Evolutionary conservation across 2,113 vertebrate genomes (phyloP), one percentile per base, ranked within the genome.

Genomic region (Microtus richardsoni): DNA sequence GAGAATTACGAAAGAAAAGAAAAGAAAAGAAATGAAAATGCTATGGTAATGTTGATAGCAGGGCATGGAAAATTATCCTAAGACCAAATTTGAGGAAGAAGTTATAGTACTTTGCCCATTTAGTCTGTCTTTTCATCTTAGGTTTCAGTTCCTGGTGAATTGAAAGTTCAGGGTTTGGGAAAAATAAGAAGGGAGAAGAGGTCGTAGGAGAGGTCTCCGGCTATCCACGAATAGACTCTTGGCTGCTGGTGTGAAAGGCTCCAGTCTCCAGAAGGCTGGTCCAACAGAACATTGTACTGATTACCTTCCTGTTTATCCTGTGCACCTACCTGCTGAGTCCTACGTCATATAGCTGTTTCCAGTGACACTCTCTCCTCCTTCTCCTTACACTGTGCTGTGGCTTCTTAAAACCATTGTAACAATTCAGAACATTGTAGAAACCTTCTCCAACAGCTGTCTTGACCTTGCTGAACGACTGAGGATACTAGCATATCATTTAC

Each of bases 61-160:
- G 11, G 24, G 13, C 54, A 8, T 93, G 88, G 44, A 39, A 93
- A 94, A 66, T 85, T 64, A 89, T 60, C 28, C 71, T 6, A 60
- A 82, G 71, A 74, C 13, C 21, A 47, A 47, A 74, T 83, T 94
- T 96, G 85, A 88, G 68, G 91, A 94, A 92, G 49, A n/a, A 47
- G 4, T 66, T 79, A 74, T 66, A 47, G 7, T 30, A 62, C n/a
- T 49, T 0, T 7, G 66, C 73, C 41, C 52, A 60, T 58, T 4
- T 22, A 75, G 44, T 93, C 3, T 13, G 16, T 71, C 17, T 28
- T 87, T 88, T 64, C 60, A 44, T 92, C 68, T 68, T 22, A 24
- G 41, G 19, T 70, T 2, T 54, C 49, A n/a, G 13, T 86, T 91
- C 73, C 78, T 75, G n/a, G 33, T 94, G 26, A 91, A 66, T 41